Evolutionary conservation across 2,113 vertebrate genomes (phyloP), one percentile per base, ranked within the genome.

Genomic region (Rhea pennata): DNA sequence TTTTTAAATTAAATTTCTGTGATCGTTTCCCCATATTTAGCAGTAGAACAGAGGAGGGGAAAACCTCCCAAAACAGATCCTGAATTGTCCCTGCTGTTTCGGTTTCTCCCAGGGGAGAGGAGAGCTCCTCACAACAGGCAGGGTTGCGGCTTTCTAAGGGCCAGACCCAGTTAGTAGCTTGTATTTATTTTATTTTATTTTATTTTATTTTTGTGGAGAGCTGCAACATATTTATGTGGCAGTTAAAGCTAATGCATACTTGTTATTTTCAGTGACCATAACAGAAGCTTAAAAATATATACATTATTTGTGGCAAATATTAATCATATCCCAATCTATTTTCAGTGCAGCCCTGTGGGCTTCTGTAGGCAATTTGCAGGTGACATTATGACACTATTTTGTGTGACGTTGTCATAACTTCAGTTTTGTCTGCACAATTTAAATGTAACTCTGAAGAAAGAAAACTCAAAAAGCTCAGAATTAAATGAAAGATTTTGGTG

Each of bases 291-390:
- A 2, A 87, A 84, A 84, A 48, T 24, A 24, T 26, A 22, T n/a
- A 21, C 23, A 7, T 12, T 6, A 3, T 4, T 5, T 67, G 16
- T 65, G 15, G 4, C 40, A 93, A 93, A 58, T 29, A 66, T 26
- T 61, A 56, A 36, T 69, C 69, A 66, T 12, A 93, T 6, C 8
- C 59, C 29, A 33, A 62, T 58, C 7, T 54, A 33, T 24, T 59
- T 70, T 59, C 53, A 54, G 9, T 0, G 0, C 6, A 84, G 14
- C 27, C 8, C 31, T 66, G 33, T 23, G 22, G 16, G 7, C 31
- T 74, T 73, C 48, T 27, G 23, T 51, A 24, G 14, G 23, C 22
- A 39, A 40, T 6, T 44, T 50, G 12, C 0, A 86, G 33, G 9
- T 23, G 22, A 62, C 10, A 33, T 23, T 23, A 71, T 11, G 14